Evolutionary conservation across 2,888 invertebrate genomes (phyloP), one percentile per base, ranked within the genome.

Genomic region (Pseudanteris insignis): DNA sequence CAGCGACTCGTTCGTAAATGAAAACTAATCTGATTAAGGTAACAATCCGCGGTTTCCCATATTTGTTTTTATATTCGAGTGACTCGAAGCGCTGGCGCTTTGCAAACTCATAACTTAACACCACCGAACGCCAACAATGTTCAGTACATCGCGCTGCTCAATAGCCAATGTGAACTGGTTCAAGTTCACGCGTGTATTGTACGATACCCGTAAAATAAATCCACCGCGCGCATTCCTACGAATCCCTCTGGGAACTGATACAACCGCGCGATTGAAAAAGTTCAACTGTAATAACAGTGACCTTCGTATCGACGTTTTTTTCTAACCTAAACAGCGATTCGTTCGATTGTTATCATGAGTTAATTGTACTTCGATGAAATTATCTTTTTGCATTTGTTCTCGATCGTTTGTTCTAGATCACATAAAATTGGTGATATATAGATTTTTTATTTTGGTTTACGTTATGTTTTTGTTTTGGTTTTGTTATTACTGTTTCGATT

Each of bases 31-130:
- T 54, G 33, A 44, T 61, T 46, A 33, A 43, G 43, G 53, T 29
- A 33, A 38, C 46, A 33, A 40, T 46, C 34, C 15, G 14, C 54
- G 9, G 48, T 54, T 61, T 54, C 50, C 44, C 50, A 50, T 48
- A 29, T 55, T 50, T 61, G 43, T 48, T 61, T 40, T 48, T 21
- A 46, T 32, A 43, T 37, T 38, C 32, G 28, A 47, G 32, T 21
- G 21, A 41, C 13, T 26, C n/a, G 26, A 26, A 18, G 18, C 18
- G 18, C 6, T 18, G 3, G 4, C 18, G 6, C 3, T 6, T 3
- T 15, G 28, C 9, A 37, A 44, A 37, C 41, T 24, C 6, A 12
- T 38, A 38, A 24, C 12, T 38, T 29, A 26, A 26, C n/a, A n/a
- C 15, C 6, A 9, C 10, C 10, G 1, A n/a, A n/a, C n/a, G n/a